Conservation (phyloP, 2,797 vertebrate species). For the Pelobates cultripes region DNA sequence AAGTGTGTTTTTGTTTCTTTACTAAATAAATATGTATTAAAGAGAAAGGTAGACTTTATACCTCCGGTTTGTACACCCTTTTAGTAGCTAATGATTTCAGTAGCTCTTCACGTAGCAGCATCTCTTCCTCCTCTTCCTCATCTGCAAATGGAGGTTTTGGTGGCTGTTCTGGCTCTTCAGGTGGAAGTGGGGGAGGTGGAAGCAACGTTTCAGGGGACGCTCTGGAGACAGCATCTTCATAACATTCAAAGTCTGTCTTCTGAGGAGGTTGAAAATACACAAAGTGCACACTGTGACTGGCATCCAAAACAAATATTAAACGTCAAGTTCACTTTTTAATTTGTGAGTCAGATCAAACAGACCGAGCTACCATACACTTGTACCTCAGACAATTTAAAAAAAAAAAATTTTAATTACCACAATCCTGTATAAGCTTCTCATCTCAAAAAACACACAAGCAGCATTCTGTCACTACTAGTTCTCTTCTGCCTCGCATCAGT, state of each 20-base stretch:
- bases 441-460: too few species aligned
- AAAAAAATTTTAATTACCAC: too few species aligned
- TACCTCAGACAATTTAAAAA: too few species aligned
- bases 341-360: too few species aligned
- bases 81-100: conserved; percentile 92
- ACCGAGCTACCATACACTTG: too few species aligned
- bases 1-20: too few species aligned
- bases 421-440: too few species aligned
- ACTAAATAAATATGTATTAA: background rate
- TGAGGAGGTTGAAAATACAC: conserved; percentile 35
- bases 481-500: too few species aligned
- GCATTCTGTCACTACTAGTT: too few species aligned
- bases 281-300: background rate
- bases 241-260: conserved; percentile 65
- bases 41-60: conserved; percentile 55
- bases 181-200: conserved; percentile 87
- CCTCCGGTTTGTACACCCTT: conserved; percentile 81
- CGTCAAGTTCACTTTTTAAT: too few species aligned
- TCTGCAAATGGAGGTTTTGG: conserved; percentile 96
- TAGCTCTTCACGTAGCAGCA: conserved; percentile 93
- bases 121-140: conserved; percentile 97
- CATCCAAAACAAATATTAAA: too few species aligned
- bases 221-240: conserved; percentile 68
- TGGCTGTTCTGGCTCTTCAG: conserved; percentile 87
- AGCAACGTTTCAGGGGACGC: conserved; percentile 71